A percentile compares a stretch with the other conserved stretches of the same genome.
Evolutionary conservation across 2,113 vertebrate species (phyloP).

Genomic region (Aplodontia rufa): DNA sequence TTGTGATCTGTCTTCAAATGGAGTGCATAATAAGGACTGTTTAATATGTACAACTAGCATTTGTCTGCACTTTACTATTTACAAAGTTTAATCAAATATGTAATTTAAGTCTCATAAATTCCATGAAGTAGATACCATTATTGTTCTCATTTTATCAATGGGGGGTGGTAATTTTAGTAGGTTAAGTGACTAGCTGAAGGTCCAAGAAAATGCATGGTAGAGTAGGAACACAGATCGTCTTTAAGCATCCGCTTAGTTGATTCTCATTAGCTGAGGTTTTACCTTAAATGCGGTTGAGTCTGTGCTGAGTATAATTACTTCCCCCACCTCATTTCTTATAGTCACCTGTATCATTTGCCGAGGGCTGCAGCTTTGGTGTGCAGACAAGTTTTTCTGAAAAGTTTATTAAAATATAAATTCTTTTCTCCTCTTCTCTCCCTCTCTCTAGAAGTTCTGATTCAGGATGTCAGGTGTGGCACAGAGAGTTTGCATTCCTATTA

Average conservation of each 20-base stretch:
- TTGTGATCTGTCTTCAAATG: neutral
- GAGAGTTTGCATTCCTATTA: neutral
- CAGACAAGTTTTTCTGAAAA: neutral
- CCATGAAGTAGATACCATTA: neutral
- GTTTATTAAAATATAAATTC: neutral
- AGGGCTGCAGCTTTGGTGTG: neutral
- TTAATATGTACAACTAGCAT: neutral
- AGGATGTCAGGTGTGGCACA: too few relatives aligned
- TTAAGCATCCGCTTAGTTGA: neutral
- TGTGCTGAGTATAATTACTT: slow-evolving; percentile 24
- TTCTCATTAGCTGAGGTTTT: slow-evolving; percentile 7
- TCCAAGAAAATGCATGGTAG: neutral
- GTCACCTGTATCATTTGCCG: neutral
- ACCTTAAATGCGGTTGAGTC: neutral
- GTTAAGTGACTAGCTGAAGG: neutral
- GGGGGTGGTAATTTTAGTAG: neutral
- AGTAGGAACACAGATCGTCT: neutral
- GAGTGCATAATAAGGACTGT: neutral
- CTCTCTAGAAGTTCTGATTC: neutral
- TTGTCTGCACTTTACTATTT: neutral
- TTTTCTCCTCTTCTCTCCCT: neutral
- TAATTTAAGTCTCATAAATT: neutral
- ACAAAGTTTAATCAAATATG: slow-evolving; percentile 18
- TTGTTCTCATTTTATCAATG: slow-evolving; percentile 2
- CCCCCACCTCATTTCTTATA: slow-evolving; percentile 15